Evolutionary conservation across 2,113 vertebrate genomes (phyloP).

Genomic region (Chaenogobius annularis): DNA sequence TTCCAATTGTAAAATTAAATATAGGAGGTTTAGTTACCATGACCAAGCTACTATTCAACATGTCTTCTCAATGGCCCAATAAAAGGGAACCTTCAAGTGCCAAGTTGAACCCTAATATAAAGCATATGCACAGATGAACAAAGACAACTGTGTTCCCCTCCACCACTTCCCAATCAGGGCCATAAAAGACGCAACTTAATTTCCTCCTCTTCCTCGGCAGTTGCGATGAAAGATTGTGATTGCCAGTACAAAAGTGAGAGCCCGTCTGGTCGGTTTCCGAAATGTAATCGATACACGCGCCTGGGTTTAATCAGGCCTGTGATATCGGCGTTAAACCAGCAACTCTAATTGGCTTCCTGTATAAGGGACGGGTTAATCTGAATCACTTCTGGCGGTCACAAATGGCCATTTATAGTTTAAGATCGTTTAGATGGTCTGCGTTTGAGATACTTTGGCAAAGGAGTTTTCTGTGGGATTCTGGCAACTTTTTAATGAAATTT

Average conservation of each 20-base stretch:
- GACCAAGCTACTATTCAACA: not conserved
- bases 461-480: not conserved
- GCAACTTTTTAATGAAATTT: not conserved
- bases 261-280: slow-evolving; percentile 43
- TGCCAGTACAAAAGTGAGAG: slow-evolving; percentile 50
- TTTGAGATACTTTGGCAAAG: slow-evolving; percentile 10
- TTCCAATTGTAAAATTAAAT: too few relatives aligned
- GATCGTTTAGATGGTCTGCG: slow-evolving; percentile 5
- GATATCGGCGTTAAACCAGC: slow-evolving; percentile 43
- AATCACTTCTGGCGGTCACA: slow-evolving; percentile 46
- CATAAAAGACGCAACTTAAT: slow-evolving; percentile 47
- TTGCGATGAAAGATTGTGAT: slow-evolving; percentile 46
- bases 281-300: slow-evolving; percentile 41
- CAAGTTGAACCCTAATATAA: slow-evolving; percentile 48
- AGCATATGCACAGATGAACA: slow-evolving; percentile 60
- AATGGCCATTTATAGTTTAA: slow-evolving; percentile 19
- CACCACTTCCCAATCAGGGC: slow-evolving; percentile 45
- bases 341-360: slow-evolving; percentile 49
- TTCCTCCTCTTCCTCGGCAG: slow-evolving; percentile 55
- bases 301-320: slow-evolving; percentile 60
- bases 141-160: slow-evolving; percentile 64
- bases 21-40: too few relatives aligned
- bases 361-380: slow-evolving; percentile 14
- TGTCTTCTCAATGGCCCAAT: not conserved
- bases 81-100: slow-evolving; percentile 23